A percentile compares a stretch with the other conserved stretches of the same genome.
phyloP scores from a whole-genome alignment of 2,888 invertebrate species.

The Drosophila gaucha region DNA sequence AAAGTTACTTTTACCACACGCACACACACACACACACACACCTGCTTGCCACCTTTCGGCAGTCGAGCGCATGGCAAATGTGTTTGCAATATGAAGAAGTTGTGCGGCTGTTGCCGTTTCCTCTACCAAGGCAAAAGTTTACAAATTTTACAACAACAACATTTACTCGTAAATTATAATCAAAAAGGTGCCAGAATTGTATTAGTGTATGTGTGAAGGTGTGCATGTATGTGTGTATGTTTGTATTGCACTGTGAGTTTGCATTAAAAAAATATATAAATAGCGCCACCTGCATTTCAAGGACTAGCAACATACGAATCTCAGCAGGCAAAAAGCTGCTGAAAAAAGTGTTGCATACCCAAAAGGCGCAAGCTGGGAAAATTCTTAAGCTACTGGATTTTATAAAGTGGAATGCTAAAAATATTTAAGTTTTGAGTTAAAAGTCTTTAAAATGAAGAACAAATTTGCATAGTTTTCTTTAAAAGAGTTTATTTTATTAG shows the following conservation, averaged over 20 bases:
- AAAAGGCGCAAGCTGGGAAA: background rate
- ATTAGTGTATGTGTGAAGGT: conserved; percentile 19
- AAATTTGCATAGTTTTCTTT: background rate
- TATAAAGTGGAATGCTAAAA: conserved; percentile 3
- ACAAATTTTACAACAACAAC: conserved; percentile 69
- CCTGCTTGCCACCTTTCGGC: conserved; percentile 61
- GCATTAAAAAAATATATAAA: conserved; percentile 46
- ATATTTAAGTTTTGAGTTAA: background rate
- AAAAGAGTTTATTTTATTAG: background rate
- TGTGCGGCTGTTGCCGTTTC: conserved; percentile 49
- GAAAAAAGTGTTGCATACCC: conserved; percentile 3
- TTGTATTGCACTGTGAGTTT: conserved; percentile 16
- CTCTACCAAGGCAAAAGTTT: conserved; percentile 61
- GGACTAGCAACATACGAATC: conserved; percentile 36
- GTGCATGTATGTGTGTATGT: conserved; percentile 17
- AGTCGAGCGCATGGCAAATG: conserved; percentile 63
- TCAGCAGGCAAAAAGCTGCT: conserved; percentile 1
- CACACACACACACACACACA: conserved; percentile 12
- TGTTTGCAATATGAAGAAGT: conserved; percentile 80
- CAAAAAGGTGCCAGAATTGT: conserved; percentile 77
- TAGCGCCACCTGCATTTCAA: conserved; percentile 64
- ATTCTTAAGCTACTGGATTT: background rate
- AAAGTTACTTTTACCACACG: conserved; percentile 72
- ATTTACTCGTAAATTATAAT: conserved; percentile 77
- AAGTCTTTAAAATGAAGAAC: background rate